Evolutionary conservation across 2,888 invertebrate genomes (phyloP), one percentile per base, ranked within the genome.

Genomic region (Argyresthia albistria): DNA sequence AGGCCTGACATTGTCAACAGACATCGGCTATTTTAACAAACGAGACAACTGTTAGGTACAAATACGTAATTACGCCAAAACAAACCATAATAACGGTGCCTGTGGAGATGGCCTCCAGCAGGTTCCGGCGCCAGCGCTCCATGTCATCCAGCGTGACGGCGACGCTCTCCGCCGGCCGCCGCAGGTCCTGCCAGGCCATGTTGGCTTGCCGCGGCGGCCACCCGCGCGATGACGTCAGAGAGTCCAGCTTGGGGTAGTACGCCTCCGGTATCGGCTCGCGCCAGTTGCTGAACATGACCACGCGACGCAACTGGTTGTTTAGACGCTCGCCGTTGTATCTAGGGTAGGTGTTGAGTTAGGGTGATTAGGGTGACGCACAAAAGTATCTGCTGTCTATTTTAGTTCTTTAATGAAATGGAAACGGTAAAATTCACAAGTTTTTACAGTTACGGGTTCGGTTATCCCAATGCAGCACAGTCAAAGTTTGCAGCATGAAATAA

Each of bases 231-330:
- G 90, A 88, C 0, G 90, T 91, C 60, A 91, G 73, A 56, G 93
- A 93, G 73, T 95, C 92, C 43, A 96, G 78, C 78, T 95, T 96
- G 0, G 95, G 93, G 78, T 93, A 96, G 67, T 96, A 96, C 0
- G 92, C 95, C 68, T 95, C 95, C 0, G 88, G 78, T 51, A 95
- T 91, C 0, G 92, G 90, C 6, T 91, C 91, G 9, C 91, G 89
- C 73, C 92, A 90, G 70, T 94, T 92, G 56, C 88, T 89, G 50
- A 93, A 89, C 9, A 91, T 89, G 59, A 88, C 88, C 0, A 91
- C 90, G 25, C 93, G 89, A 37, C 89, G 81, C 54, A 95, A 71
- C 11, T 89, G 81, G 66, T 95, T 94, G 69, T 91, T 91, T 7
- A 95, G 88, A 43, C 95, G 91, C 70, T 95, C 95, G 53, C 90